Base-by-base conservation (phyloP, 2,888 invertebrate genomes). In the Schrankia costaestrigalis region DNA sequence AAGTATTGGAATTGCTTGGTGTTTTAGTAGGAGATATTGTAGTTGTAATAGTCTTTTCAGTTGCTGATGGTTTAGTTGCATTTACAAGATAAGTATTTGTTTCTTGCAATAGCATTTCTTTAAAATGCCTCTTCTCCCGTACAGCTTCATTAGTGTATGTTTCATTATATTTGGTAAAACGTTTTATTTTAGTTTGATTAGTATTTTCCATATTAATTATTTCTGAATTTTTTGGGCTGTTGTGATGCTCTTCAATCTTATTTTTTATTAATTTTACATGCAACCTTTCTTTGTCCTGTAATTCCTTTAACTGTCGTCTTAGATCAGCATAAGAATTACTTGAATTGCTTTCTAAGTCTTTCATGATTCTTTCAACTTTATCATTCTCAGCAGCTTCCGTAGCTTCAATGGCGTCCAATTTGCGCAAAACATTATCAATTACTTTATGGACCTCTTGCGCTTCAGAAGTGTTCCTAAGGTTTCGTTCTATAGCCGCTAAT, bases 401-500 rank as follows among this genome's bases (percentile, higher is more conserved):
- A n/a, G 59, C 33, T 32, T 63, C 56, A 27, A 60, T 46, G 4
- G 5, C 13, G 26, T 44, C 13, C 11, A 56, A 34, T 42, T 46
- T 56, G 1, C 15, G 30, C 11, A 75, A 50, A 13, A 77, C 58
- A 47, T 66, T 55, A 41, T 71, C 57, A 9, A 77, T 61, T 18
- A 72, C 54, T 19, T 55, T 42, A 23, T 63, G 62, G 27, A 81
- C 67, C 56, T 76, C 66, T 1, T 52, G 21, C 3, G 41, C 56
- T 48, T 73, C 66, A n/a, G 66, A 52, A 13, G 39, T 37, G 36
- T 70, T 70, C 35, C 53, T 58, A 26, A 68, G 50, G 19, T 39
- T 62, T n/a, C 50, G 40, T 56, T 77, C 68, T 23, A 66, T 45
- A 27, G 71, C 49, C 21, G 74, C 64, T 26, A 82, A 54, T 15